phyloP scores from a whole-genome alignment of 2,888 invertebrate genomes.

The Atrina japonica region DNA sequence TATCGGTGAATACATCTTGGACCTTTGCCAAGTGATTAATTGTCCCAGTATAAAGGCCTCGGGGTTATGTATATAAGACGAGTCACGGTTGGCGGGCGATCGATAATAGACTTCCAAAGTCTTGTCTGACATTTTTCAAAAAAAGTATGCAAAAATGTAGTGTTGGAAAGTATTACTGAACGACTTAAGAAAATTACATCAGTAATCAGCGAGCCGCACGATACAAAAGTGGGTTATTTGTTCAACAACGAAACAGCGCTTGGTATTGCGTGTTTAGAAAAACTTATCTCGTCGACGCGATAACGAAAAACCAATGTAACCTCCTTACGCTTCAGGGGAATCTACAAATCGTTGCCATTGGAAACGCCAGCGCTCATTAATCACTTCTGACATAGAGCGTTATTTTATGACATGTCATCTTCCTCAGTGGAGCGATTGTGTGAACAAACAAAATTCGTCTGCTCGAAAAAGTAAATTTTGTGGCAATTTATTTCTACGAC shows the following conservation, averaged over 20 bases:
- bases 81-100: slow-evolving; percentile 21
- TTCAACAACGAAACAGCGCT: no score
- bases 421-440: background rate
- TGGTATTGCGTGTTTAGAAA: background rate
- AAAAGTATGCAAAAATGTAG: slow-evolving; percentile 8
- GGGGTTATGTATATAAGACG: slow-evolving; percentile 15
- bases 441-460: background rate
- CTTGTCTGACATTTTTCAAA: no score
- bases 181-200: no score
- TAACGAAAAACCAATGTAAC: slow-evolving; percentile 8
- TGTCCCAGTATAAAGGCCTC: slow-evolving; percentile 17
- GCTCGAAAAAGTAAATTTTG: background rate
- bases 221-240: no score
- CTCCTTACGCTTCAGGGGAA: slow-evolving; percentile 23
- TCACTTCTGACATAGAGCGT: slow-evolving; percentile 24
- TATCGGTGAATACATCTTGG: slow-evolving; percentile 20
- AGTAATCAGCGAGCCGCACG: no score
- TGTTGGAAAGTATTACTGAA: background rate
- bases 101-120: slow-evolving; percentile 1
- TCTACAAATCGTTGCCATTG: slow-evolving; percentile 24
- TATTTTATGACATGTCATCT: slow-evolving; percentile 12
- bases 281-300: background rate
- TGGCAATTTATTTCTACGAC: background rate
- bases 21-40: slow-evolving; percentile 32
- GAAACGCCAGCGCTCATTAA: slow-evolving; percentile 24